phyloP scores from a whole-genome alignment of 2,113 vertebrate genomes.

The Theristicus caerulescens region DNA sequence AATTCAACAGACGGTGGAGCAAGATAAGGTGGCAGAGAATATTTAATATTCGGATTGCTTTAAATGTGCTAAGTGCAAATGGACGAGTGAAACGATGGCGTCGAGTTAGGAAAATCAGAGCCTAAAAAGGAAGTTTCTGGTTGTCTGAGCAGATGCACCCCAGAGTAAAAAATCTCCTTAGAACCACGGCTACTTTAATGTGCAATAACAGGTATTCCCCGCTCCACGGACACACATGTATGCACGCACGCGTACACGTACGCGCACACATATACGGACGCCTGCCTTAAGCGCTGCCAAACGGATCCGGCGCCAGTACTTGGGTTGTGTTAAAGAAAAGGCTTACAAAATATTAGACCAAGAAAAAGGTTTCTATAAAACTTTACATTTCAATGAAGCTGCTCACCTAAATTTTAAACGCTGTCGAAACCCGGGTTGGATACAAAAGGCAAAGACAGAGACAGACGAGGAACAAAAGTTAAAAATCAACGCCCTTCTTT shows the following conservation, averaged over 20 bases:
- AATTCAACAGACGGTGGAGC: neutral
- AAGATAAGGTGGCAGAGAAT: neutral
- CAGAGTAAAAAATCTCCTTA: rapidly evolving
- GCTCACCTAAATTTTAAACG: neutral
- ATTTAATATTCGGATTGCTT: neutral
- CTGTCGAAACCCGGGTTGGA: neutral
- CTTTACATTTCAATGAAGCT: neutral
- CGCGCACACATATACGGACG: neutral
- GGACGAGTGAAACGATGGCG: neutral
- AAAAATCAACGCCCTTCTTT: neutral
- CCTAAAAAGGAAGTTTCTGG: neutral
- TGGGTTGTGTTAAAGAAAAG: neutral
- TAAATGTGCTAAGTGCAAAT: neutral
- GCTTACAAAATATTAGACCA: neutral
- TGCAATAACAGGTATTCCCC: rapidly evolving
- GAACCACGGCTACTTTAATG: neutral
- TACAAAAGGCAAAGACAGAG: neutral
- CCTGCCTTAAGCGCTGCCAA: neutral
- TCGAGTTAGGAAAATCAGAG: neutral
- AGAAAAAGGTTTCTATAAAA: neutral
- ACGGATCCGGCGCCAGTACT: neutral
- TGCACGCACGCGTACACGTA: neutral
- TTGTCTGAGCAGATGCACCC: neutral
- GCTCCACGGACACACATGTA: rapidly evolving
- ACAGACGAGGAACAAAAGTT: neutral